These are phyloP conservation scores for Actinopyga echinites DNA, from an alignment of 53 echinoderm and acorn worm genomes.

Conservation along the genomic window DNA sequence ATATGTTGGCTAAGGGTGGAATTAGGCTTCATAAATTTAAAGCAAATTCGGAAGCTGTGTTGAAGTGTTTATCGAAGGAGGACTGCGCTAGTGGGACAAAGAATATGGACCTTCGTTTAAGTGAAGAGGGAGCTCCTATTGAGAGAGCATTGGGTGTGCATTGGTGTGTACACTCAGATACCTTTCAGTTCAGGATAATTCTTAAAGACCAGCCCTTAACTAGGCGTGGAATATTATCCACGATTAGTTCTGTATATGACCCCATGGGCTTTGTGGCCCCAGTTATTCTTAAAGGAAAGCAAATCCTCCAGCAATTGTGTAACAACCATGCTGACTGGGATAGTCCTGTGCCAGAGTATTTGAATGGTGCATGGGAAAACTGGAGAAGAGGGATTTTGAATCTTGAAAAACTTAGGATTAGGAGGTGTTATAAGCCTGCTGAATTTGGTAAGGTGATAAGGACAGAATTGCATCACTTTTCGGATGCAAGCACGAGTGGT, in stretches of 20 bases:
- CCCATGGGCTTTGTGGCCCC: conserved; percentile 56
- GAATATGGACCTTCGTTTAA: neutral
- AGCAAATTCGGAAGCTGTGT: conserved; percentile 48
- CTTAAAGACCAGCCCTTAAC: neutral
- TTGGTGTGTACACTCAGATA: conserved; percentile 54
- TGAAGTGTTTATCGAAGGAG: conserved; percentile 32
- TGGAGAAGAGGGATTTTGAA: neutral
- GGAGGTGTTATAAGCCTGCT: conserved; percentile 4
- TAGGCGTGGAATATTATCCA: conserved; percentile 47
- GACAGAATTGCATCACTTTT: conserved; percentile 44
- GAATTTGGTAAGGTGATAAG: conserved; percentile 7
- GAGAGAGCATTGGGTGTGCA: conserved; percentile 49
- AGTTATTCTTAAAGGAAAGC: conserved; percentile 51
- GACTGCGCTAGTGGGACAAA: conserved; percentile 34
- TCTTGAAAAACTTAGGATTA: neutral
- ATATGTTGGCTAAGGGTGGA: conserved; percentile 50
- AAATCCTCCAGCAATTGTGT: conserved; percentile 50
- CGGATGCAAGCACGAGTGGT: conserved; percentile 37
- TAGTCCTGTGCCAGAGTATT: conserved; percentile 23
- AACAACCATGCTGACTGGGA: conserved; percentile 41
- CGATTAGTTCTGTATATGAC: conserved; percentile 53
- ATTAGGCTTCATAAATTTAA: conserved; percentile 64
- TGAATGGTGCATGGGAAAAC: conserved; percentile 45
- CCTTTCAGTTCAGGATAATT: conserved; percentile 38
- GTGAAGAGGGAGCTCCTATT: conserved; percentile 14